Evolutionary conservation across 1,140 invertebrate genomes (phyloP).

Genomic region (Hyles vespertilio): DNA sequence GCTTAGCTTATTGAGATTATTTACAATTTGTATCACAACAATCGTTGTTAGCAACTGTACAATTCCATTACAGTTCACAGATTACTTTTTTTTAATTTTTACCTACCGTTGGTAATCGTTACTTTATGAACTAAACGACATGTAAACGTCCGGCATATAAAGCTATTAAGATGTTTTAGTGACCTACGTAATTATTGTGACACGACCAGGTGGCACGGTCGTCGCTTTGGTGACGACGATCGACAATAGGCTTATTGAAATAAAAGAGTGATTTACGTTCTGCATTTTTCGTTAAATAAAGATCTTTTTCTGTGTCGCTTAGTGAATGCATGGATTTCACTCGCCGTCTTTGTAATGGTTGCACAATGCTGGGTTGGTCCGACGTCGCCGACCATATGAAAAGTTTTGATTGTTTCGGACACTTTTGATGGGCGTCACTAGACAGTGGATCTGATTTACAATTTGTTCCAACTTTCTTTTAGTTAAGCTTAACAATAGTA

Average conservation of each 20-base stretch:
- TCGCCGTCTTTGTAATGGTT: conserved; percentile 58
- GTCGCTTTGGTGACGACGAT: background rate
- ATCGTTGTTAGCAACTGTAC: no score
- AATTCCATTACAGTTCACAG: no score
- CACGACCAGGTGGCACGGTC: background rate
- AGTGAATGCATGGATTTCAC: conserved; percentile 51
- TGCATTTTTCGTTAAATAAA: conserved; percentile 5
- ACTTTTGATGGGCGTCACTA: conserved; percentile 55
- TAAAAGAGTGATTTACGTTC: conserved; percentile 45
- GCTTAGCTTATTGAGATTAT: no score
- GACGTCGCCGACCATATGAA: conserved; percentile 34
- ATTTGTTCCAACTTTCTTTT: conserved; percentile 70
- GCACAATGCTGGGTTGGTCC: conserved; percentile 52
- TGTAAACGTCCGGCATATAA: no score
- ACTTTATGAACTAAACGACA: no score
- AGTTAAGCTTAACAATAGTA: conserved; percentile 16
- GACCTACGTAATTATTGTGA: background rate
- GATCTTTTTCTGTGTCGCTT: conserved; percentile 33
- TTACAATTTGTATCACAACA: no score
- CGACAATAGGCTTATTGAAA: background rate
- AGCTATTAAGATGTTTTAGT: no score
- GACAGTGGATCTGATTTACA: conserved; percentile 58
- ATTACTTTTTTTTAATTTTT: no score
- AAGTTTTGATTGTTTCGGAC: conserved; percentile 58
- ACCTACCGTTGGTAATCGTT: no score